phyloP scores from a whole-genome alignment of 2,797 vertebrate genomes.

The Anguilla pacifica region DNA sequence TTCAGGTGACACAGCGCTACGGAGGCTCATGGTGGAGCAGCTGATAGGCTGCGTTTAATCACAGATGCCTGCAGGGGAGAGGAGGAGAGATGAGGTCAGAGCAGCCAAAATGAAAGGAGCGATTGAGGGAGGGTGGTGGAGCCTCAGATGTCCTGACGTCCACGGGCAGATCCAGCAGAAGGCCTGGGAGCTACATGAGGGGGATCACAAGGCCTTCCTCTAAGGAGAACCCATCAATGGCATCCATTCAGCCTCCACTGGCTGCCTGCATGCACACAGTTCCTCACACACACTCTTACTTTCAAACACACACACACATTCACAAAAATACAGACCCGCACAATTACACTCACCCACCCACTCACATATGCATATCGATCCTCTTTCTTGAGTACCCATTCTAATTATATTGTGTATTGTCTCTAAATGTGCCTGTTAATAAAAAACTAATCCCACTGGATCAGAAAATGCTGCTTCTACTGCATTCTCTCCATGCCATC shows the following conservation, averaged over 20 bases:
- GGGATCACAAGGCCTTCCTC: constrained; percentile 71
- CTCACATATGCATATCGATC: not conserved
- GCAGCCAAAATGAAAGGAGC: not conserved
- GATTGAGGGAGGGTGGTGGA: constrained; percentile 24
- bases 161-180: constrained; percentile 42
- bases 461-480: not conserved
- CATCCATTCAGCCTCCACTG: constrained; percentile 62
- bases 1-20: not conserved
- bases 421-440: too few species aligned
- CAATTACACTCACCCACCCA: not conserved
- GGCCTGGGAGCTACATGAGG: constrained; percentile 61
- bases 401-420: too few species aligned
- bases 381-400: too few species aligned
- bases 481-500: not conserved
- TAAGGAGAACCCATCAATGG: constrained; percentile 64
- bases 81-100: not conserved
- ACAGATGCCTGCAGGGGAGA: not conserved
- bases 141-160: constrained; percentile 50
- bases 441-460: too few species aligned
- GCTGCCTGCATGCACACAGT: not conserved
- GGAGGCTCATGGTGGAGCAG: not conserved
- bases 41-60: not conserved
- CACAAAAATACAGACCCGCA: not conserved
- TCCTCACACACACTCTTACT: not conserved
- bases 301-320: constrained; percentile 4